Percentiles rank a stretch among this genome's conserved stretches.
Conservation (phyloP, 2,797 vertebrate species). For the Brotula barbata region DNA sequence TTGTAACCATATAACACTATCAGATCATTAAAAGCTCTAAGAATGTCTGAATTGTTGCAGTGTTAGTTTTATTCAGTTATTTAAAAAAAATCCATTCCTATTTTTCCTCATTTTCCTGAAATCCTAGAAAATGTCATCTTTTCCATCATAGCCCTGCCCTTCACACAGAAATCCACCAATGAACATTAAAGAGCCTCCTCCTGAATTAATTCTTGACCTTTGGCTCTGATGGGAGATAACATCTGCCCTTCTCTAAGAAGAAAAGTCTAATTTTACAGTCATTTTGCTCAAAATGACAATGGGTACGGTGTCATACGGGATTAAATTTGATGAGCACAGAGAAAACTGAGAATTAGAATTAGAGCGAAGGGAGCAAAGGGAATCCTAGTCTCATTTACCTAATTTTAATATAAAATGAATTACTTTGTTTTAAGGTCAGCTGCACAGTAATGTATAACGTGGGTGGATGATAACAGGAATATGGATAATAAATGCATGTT, state of each 20-base stretch:
- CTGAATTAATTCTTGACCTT: slow-evolving; percentile 79
- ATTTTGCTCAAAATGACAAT: slow-evolving; percentile 71
- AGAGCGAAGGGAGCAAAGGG: slow-evolving; percentile 58
- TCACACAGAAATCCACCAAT: slow-evolving; percentile 36
- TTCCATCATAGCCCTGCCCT: no score
- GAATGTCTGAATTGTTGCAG: no score
- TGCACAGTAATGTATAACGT: no score
- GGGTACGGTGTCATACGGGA: slow-evolving; percentile 61
- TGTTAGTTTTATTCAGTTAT: no score
- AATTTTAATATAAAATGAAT: slow-evolving; percentile 61
- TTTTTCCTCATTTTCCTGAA: no score
- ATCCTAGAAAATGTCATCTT: no score
- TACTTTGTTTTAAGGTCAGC: slow-evolving; percentile 34
- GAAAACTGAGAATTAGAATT: slow-evolving; percentile 56
- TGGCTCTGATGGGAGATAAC: slow-evolving; percentile 65
- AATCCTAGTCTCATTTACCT: slow-evolving; percentile 69
- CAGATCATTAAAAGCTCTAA: no score
- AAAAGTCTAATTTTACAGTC: slow-evolving; percentile 70
- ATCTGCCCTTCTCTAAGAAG: slow-evolving; percentile 64
- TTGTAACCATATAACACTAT: no score
- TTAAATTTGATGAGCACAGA: slow-evolving; percentile 57
- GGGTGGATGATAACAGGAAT: not conserved
- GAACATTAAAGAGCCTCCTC: slow-evolving; percentile 60
- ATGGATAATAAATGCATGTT: slow-evolving; percentile 19
- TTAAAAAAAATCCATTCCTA: no score